Evolutionary conservation across 2,797 vertebrate species (phyloP), one percentile per base, ranked within the genome.

Genomic region (Nyctalus aviator): DNA sequence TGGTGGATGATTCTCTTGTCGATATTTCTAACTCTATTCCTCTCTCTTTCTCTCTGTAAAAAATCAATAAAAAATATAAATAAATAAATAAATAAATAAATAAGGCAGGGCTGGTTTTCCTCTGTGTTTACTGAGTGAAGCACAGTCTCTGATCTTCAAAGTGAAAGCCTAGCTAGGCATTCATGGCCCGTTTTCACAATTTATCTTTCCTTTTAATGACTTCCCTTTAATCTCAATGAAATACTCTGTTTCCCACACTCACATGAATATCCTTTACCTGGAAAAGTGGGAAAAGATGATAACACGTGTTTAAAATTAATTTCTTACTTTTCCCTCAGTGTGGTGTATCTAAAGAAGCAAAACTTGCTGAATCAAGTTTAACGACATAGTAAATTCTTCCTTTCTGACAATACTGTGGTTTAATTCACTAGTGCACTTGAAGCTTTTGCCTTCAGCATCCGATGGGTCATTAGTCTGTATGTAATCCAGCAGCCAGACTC

Each of bases 381-480:
- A 98, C 97, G 97, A 98, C 97, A 98, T 98, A 98, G 98, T 98
- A 98, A 98, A 98, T 98, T 98, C 97, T 98, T 97, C 96, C 98
- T 98, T 98, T 98, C 97, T 93, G 88, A 98, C 98, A 98, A 98
- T 89, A 95, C 94, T 96, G 97, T 98, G 98, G 96, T 97, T 98
- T 98, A 98, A 98, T 98, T 98, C 98, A 98, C 97, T 96, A 97
- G 97, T 97, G 97, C 98, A 98, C 98, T 98, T 98, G 97, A 98
- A 98, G 98, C 98, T 96, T 98, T 98, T 98, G 98, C 98, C 98
- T 98, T 98, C 95, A 98, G 98, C 98, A 92, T 98, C 97, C 96
- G 98, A 98, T 98, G 98, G 98, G 98, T 98, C 98, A 98, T 98
- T 98, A 98, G 98, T 97, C 97, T 98, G 98, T 98, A 98, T 98